Conservation (phyloP, 2,113 vertebrate species). For the Channa maculata region DNA sequence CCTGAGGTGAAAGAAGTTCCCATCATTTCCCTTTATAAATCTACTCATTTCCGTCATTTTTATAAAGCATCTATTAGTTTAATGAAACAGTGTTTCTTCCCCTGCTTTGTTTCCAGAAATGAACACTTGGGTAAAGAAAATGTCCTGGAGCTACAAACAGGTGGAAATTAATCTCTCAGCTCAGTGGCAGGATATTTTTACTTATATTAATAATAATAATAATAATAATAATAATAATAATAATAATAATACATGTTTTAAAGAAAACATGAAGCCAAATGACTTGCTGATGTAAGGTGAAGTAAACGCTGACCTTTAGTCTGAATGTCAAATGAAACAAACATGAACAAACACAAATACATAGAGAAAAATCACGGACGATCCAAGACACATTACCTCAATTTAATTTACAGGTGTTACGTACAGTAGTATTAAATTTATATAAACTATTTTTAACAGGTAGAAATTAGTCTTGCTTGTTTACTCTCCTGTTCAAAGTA, state of each 20-base stretch:
- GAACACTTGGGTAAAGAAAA: conserved; percentile 30
- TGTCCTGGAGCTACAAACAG: conserved; percentile 39
- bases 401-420: too few species aligned
- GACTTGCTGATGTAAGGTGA: background rate
- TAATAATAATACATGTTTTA: background rate
- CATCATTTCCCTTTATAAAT: background rate
- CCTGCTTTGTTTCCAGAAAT: conserved; percentile 28
- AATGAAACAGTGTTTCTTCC: background rate
- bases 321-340: background rate
- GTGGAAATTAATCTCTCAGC: conserved; percentile 37
- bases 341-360: background rate
- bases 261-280: background rate
- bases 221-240: conserved; percentile 4
- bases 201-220: conserved; percentile 8
- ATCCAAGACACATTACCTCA: too few species aligned
- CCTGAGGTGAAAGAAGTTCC: background rate
- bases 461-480: too few species aligned
- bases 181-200: conserved; percentile 20
- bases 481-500: conserved; percentile 9
- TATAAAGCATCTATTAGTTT: background rate
- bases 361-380: too few species aligned
- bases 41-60: background rate
- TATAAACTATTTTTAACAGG: background rate
- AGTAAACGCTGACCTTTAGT: background rate
- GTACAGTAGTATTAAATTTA: too few species aligned